phyloP scores from a whole-genome alignment of 2,888 invertebrate genomes.

The Drosophila formosana region DNA sequence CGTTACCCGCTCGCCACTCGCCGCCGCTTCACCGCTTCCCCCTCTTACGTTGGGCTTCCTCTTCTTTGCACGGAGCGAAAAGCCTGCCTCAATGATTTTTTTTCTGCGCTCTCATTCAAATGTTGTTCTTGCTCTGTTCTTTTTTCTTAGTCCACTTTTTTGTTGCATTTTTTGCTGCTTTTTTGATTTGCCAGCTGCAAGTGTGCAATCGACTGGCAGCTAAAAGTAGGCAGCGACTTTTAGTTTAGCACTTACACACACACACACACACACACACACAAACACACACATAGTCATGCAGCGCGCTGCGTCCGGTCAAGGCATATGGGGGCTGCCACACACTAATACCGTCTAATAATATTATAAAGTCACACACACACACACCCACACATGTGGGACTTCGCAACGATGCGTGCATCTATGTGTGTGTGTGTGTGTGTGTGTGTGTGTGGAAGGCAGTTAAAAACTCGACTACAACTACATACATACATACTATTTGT shows the following conservation, averaged over 20 bases:
- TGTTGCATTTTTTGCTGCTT: neutral
- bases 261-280: constrained; percentile 26
- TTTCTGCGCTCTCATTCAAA: neutral
- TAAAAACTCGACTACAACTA: constrained; percentile 35
- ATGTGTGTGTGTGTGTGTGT: neutral
- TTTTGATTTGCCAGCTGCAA: constrained; percentile 36
- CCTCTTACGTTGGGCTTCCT: constrained; percentile 59
- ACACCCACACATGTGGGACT: constrained; percentile 58
- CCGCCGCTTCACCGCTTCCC: neutral
- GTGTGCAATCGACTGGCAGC: constrained; percentile 31
- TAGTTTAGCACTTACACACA: constrained; percentile 33
- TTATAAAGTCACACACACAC: constrained; percentile 60
- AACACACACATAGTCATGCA: constrained; percentile 7
- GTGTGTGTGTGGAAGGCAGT: constrained; percentile 32
- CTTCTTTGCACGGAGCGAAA: neutral
- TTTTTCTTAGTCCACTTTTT: neutral
- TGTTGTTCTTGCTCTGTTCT: constrained; percentile 10
- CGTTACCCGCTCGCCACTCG: neutral
- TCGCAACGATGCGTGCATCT: constrained; percentile 37
- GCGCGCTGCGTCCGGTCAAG: constrained; percentile 14
- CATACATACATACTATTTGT: constrained; percentile 12
- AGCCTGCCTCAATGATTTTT: constrained; percentile 58
- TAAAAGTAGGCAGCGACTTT: constrained; percentile 68
- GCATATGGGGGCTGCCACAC: constrained; percentile 20
- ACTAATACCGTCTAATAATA: constrained; percentile 68